Conservation (phyloP, 1,140 invertebrate genomes). For the Penaeus indicus region DNA sequence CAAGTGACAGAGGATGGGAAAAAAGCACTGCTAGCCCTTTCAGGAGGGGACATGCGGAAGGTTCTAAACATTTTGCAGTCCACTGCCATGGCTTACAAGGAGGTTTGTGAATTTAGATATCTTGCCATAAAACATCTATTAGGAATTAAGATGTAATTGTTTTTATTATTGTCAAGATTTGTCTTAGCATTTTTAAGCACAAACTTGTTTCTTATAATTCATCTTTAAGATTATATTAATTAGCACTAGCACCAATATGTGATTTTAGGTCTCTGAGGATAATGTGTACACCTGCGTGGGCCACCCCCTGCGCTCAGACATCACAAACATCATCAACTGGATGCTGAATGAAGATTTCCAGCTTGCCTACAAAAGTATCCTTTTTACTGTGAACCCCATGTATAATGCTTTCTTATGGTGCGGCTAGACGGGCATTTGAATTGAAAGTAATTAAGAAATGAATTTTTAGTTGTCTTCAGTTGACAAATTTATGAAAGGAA, state of each 20-base stretch:
- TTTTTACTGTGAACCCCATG: constrained; percentile 12
- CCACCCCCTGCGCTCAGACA: constrained; percentile 91
- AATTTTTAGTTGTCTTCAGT: no score
- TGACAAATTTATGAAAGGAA: no score
- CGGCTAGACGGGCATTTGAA: no score
- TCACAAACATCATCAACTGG: constrained; percentile 90
- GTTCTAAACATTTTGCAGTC: constrained; percentile 96
- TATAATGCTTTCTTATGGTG: not conserved
- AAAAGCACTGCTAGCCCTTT: constrained; percentile 89
- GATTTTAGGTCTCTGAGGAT: constrained; percentile 78
- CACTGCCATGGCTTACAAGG: constrained; percentile 82
- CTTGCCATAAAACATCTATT: constrained; percentile 71
- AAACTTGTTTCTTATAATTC: not conserved
- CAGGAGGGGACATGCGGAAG: constrained; percentile 98
- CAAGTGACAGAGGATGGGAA: constrained; percentile 91
- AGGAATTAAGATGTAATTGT: not conserved
- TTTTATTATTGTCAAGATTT: not conserved
- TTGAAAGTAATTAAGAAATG: no score
- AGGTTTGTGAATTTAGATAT: constrained; percentile 45
- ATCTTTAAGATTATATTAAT: not conserved
- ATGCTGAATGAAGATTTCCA: constrained; percentile 89
- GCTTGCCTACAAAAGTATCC: constrained; percentile 86
- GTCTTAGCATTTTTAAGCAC: not conserved
- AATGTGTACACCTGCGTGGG: constrained; percentile 97
- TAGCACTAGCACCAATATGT: not conserved